These are phyloP conservation scores for Dipodomys stephensi DNA, from an alignment of 2,113 vertebrate genomes.

Conservation along the genomic window DNA sequence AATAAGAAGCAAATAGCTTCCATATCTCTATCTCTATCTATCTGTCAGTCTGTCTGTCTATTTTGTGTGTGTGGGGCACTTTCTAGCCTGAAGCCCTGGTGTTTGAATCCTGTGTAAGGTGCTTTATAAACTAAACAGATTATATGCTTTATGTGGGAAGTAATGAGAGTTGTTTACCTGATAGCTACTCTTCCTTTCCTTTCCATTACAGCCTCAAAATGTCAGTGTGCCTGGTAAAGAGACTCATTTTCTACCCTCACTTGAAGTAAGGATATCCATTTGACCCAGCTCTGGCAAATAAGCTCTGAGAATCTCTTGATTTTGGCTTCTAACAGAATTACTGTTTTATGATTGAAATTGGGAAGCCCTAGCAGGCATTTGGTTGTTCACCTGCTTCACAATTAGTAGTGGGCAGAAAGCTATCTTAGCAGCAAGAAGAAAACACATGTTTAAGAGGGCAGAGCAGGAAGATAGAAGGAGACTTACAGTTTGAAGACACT, in stretches of 20 bases:
- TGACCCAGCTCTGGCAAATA: conserved; percentile 27
- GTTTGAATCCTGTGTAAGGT: not conserved
- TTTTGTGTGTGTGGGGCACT: not conserved
- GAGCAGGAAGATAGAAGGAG: not conserved
- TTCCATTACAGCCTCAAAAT: conserved; percentile 15
- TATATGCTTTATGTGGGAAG: conserved; percentile 1
- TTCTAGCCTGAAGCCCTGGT: not conserved
- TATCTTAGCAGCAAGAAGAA: not conserved
- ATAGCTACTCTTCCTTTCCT: conserved; percentile 25
- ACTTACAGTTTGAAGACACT: not conserved
- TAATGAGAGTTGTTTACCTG: conserved; percentile 25
- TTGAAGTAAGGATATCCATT: not conserved
- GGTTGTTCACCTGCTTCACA: not conserved
- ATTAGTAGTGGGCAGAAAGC: not conserved
- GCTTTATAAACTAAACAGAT: not conserved
- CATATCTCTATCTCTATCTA: not conserved
- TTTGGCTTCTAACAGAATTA: conserved; percentile 35
- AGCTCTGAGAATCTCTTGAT: not conserved
- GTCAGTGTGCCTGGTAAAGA: not conserved
- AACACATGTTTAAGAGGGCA: conserved; percentile 7
- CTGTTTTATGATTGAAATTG: conserved; percentile 29
- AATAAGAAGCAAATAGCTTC: not conserved
- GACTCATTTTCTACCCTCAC: not conserved
- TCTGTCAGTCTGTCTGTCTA: too few species aligned
- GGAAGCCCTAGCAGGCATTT: not conserved